These are phyloP conservation scores for Notamacropus eugenii DNA, from an alignment of 2,797 vertebrate genomes.

Conservation along the genomic window DNA sequence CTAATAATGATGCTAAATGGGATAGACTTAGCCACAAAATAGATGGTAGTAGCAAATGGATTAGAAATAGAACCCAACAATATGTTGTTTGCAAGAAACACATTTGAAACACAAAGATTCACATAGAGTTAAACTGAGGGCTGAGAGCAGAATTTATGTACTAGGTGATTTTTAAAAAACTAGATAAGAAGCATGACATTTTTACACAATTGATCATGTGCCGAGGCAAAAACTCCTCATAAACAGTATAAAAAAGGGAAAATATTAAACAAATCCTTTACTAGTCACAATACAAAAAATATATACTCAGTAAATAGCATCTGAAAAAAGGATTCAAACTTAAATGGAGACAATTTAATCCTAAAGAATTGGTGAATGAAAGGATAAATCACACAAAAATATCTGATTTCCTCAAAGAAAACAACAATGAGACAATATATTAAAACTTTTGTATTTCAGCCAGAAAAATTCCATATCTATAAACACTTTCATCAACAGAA, in stretches of 20 bases:
- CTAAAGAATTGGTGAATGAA: not conserved
- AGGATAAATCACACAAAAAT: not conserved
- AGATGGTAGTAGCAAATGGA: not conserved
- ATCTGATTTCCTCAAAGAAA: not conserved
- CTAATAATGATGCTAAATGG: not conserved
- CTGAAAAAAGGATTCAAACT: not conserved
- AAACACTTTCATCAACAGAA: not conserved
- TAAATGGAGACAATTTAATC: not conserved
- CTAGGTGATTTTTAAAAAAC: not conserved
- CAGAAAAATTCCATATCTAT: not conserved
- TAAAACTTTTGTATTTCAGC: not conserved
- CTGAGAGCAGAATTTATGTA: not conserved
- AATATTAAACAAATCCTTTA: not conserved
- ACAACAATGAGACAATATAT: not conserved
- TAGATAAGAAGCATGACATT: not conserved
- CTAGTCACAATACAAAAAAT: not conserved
- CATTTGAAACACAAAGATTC: not conserved
- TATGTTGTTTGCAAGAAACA: not conserved
- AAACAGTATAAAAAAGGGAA: not conserved
- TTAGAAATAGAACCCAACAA: not conserved
- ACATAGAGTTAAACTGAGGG: not conserved
- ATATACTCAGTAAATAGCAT: not conserved
- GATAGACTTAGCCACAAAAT: not conserved
- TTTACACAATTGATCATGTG: not conserved
- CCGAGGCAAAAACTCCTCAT: not conserved